A percentile compares a stretch with the other conserved stretches of the same genome.
phyloP scores from a whole-genome alignment of 1,140 invertebrate genomes.

The Psix sp. region DNA sequence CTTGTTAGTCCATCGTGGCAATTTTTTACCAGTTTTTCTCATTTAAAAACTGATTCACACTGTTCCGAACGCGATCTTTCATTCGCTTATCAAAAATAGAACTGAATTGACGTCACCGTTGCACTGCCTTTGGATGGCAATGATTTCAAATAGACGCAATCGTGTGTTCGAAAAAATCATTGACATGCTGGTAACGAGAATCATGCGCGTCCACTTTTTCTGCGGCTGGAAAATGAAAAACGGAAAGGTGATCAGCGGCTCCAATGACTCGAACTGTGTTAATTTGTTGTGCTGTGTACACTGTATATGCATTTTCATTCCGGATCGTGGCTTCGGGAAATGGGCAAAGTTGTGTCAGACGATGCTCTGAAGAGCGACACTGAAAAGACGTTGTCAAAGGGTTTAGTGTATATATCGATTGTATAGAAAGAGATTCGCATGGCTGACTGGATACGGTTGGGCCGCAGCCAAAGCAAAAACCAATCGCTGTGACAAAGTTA shows the following conservation, averaged over 20 bases:
- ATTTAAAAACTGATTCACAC: slow-evolving; percentile 13
- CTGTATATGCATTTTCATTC: slow-evolving; percentile 1
- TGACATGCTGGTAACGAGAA: no score
- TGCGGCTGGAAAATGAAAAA: no score
- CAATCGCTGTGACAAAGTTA: slow-evolving; percentile 67
- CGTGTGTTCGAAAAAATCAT: no score
- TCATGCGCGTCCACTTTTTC: no score
- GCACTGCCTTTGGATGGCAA: no score
- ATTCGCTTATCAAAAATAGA: no score
- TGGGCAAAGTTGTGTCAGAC: slow-evolving; percentile 31
- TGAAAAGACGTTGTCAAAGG: slow-evolving; percentile 61
- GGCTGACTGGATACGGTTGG: slow-evolving; percentile 56
- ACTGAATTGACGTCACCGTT: no score
- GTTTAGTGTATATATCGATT: slow-evolving; percentile 62
- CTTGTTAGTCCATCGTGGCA: not conserved
- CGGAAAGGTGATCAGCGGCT: no score
- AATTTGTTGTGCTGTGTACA: no score
- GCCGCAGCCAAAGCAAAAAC: slow-evolving; percentile 61
- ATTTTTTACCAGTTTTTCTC: slow-evolving; percentile 9
- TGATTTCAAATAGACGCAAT: no score
- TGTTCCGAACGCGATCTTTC: slow-evolving; percentile 4
- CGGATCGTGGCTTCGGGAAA: not conserved
- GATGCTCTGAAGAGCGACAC: slow-evolving; percentile 53
- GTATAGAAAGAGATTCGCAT: slow-evolving; percentile 50
- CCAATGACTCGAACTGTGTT: no score